Evolutionary conservation across 2,888 invertebrate genomes (phyloP).

Genomic region (Deilephila elpenor): DNA sequence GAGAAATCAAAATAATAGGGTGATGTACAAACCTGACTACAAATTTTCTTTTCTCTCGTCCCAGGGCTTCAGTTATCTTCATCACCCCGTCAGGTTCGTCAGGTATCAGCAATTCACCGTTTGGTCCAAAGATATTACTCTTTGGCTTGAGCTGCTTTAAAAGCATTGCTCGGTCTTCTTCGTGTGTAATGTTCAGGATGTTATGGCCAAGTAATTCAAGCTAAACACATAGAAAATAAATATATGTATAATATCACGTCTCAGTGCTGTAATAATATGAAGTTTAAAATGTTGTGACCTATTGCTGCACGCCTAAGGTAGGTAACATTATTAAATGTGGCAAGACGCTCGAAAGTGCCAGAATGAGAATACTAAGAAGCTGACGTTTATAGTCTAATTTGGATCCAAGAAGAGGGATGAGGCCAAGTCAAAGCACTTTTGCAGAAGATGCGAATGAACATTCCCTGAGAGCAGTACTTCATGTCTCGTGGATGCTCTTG

Average conservation of each 20-base stretch:
- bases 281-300: too few relatives aligned
- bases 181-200: constrained; percentile 90
- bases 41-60: constrained; percentile 62
- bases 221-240: constrained; percentile 70
- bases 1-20: neutral
- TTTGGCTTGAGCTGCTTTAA: constrained; percentile 86
- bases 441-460: too few relatives aligned
- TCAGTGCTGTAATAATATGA: too few relatives aligned
- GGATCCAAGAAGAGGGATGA: too few relatives aligned
- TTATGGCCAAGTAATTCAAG: constrained; percentile 95
- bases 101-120: constrained; percentile 81
- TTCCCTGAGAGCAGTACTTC: too few relatives aligned
- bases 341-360: too few relatives aligned
- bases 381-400: too few relatives aligned
- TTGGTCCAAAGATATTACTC: constrained; percentile 71
- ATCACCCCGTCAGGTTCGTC: constrained; percentile 59
- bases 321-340: too few relatives aligned
- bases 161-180: constrained; percentile 91
- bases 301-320: too few relatives aligned
- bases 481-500: too few relatives aligned
- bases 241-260: neutral
- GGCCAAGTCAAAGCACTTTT: too few relatives aligned
- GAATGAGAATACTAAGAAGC: too few relatives aligned
- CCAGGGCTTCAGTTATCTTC: constrained; percentile 52
- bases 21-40: constrained; percentile 58